phyloP scores from a whole-genome alignment of 2,888 invertebrate genomes.

The Ochropleura leucogaster region DNA sequence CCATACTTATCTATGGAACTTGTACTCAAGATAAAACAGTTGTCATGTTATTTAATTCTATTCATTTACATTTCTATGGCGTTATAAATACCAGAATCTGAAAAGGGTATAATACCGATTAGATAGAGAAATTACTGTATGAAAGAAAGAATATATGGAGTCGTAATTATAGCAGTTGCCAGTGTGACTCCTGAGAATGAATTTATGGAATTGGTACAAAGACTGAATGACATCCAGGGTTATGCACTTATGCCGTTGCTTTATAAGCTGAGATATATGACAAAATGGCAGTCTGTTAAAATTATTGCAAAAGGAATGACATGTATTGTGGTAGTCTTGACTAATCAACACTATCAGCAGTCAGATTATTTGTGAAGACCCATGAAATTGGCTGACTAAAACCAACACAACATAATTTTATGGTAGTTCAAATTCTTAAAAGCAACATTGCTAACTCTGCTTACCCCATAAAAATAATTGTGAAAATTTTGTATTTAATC shows the following conservation, averaged over 20 bases:
- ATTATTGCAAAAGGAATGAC: background rate
- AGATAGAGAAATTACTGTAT: background rate
- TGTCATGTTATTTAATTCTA: constrained; percentile 26
- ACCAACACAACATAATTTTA: background rate
- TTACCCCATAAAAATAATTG: constrained; percentile 11
- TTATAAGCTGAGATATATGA: background rate
- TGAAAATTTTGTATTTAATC: constrained; percentile 21
- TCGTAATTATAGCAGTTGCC: background rate
- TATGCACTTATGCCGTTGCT: background rate
- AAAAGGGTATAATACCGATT: background rate
- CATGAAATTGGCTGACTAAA: background rate
- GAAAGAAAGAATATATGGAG: too few relatives aligned
- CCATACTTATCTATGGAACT: constrained; percentile 53
- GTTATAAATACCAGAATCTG: background rate
- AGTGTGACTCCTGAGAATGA: background rate
- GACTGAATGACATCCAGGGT: background rate
- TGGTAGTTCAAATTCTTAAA: background rate
- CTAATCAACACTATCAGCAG: background rate
- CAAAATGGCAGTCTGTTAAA: background rate
- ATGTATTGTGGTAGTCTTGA: background rate
- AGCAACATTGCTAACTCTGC: constrained; percentile 23
- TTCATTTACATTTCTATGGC: constrained; percentile 5
- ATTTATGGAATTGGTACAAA: background rate
- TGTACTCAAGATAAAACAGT: constrained; percentile 43
- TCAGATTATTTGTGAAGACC: background rate